phyloP scores from a whole-genome alignment of 2,113 vertebrate species.

The Micromys minutus region DNA sequence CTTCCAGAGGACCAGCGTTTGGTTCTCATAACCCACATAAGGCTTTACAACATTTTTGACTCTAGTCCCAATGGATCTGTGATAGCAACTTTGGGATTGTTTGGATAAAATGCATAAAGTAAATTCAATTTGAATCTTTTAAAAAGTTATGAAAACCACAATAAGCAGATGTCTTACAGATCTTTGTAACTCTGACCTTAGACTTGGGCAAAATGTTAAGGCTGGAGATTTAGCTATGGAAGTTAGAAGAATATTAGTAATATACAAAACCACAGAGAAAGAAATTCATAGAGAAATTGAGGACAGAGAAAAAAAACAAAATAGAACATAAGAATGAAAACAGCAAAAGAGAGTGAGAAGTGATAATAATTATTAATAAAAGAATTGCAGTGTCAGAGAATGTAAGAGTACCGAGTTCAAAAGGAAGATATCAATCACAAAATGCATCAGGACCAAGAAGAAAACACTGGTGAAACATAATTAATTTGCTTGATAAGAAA shows the following conservation, averaged over 20 bases:
- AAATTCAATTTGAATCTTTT: background rate
- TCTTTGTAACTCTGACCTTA: conserved; percentile 1
- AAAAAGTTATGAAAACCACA: background rate
- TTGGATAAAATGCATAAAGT: background rate
- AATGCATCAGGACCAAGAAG: background rate
- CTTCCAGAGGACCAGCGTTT: background rate
- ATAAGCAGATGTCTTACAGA: background rate
- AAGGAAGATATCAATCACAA: conserved; percentile 6
- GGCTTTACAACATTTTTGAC: background rate
- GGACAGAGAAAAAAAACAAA: background rate
- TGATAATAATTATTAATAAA: background rate
- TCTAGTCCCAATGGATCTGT: background rate
- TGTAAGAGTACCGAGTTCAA: conserved; percentile 15
- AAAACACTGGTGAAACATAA: conserved; percentile 1
- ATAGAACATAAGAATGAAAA: background rate
- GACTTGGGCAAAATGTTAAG: background rate
- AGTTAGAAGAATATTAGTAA: background rate
- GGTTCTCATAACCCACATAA: background rate
- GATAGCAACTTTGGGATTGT: background rate
- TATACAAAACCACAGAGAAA: background rate
- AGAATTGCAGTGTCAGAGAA: background rate
- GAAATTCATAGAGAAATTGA: background rate
- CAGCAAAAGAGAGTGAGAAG: background rate
- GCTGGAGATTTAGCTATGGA: background rate
- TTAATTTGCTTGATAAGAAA: background rate